phyloP scores from a whole-genome alignment of 2,113 vertebrate genomes.

The Penelope pileata region DNA sequence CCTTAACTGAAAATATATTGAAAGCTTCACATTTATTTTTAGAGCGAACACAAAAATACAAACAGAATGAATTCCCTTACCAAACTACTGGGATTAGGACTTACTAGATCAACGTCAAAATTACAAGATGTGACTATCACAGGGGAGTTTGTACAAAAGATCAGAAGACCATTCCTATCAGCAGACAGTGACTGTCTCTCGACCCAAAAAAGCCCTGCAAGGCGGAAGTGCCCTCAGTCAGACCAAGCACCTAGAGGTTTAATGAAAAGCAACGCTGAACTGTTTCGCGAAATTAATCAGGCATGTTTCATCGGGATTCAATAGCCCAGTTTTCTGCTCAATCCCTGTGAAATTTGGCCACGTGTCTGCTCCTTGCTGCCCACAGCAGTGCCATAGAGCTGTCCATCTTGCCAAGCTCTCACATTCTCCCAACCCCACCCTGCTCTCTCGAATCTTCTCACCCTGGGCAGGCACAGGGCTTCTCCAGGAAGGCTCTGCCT shows the following conservation, averaged over 20 bases:
- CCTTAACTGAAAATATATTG: background rate
- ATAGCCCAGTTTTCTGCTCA: background rate
- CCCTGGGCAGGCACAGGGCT: background rate
- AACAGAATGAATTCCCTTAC: background rate
- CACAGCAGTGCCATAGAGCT: background rate
- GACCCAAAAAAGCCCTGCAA: background rate
- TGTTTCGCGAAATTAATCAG: background rate
- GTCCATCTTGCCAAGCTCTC: background rate
- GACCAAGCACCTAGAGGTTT: background rate
- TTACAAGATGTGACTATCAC: background rate
- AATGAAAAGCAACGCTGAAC: background rate
- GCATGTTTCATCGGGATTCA: background rate
- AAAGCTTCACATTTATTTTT: background rate
- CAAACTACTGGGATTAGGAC: background rate
- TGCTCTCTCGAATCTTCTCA: background rate
- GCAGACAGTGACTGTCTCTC: rapidly evolving
- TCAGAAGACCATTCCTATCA: background rate
- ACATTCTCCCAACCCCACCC: background rate
- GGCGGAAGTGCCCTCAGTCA: background rate
- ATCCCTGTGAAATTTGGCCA: rapidly evolving
- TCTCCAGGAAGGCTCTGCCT: background rate
- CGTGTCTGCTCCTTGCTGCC: background rate
- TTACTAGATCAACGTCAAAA: background rate
- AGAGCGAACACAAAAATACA: background rate
- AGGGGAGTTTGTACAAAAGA: background rate